Conservation (phyloP, 2,888 invertebrate species). For the Ctenicera cuprea region DNA sequence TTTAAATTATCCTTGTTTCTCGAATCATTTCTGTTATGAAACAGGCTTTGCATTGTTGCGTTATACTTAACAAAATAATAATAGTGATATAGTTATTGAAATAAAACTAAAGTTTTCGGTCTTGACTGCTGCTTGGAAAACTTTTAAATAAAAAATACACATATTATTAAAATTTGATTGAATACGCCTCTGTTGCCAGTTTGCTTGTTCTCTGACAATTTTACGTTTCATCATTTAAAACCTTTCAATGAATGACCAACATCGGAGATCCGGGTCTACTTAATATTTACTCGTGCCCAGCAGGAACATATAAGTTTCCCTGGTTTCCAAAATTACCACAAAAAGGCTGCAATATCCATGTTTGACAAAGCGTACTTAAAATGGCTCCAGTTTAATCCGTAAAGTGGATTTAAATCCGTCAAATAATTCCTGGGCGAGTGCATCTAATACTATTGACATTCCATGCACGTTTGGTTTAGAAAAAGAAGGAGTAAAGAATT, state of each 20-base stretch:
- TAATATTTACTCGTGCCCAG: not conserved
- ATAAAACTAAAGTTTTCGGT: too few species aligned
- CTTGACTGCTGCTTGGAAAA: too few species aligned
- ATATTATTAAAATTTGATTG: too few species aligned
- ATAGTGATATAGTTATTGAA: not conserved
- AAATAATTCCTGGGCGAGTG: conserved; percentile 63
- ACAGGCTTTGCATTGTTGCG: not conserved
- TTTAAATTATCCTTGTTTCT: conserved; percentile 23
- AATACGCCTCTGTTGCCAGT: not conserved
- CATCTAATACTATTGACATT: conserved; percentile 39
- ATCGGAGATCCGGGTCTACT: too few species aligned
- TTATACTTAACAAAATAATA: not conserved
- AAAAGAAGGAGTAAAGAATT: conserved; percentile 44
- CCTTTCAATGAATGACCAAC: too few species aligned
- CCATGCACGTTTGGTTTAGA: conserved; percentile 21
- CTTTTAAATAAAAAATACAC: too few species aligned
- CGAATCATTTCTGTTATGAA: conserved; percentile 6
- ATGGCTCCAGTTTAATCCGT: conserved; percentile 67
- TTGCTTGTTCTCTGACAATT: too few species aligned
- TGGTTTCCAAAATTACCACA: conserved; percentile 22
- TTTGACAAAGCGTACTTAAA: conserved; percentile 53
- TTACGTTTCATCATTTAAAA: too few species aligned
- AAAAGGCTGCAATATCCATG: conserved; percentile 33
- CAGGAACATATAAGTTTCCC: conserved; percentile 9
- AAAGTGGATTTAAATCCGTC: conserved; percentile 71